Percentiles rank a stretch among this genome's conserved stretches.
phyloP scores from a whole-genome alignment of 2,113 vertebrate species.

The Dolichallabes microphthalmus region DNA sequence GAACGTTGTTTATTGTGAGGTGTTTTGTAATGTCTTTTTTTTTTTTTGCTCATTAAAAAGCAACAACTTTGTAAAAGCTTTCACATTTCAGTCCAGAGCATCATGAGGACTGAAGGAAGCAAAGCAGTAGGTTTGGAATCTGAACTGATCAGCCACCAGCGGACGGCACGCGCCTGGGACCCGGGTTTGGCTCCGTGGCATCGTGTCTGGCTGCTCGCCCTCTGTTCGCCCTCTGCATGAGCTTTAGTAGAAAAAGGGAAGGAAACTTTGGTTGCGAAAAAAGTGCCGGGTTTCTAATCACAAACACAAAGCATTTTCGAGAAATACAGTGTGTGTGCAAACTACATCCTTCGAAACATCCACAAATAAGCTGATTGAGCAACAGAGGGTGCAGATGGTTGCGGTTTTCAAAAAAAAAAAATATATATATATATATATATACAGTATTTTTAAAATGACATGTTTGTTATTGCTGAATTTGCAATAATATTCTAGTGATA shows the following conservation, averaged over 20 bases:
- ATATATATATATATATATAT: too few species aligned
- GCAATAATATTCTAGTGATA: neutral
- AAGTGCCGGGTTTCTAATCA: neutral
- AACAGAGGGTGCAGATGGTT: neutral
- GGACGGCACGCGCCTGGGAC: neutral
- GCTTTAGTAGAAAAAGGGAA: neutral
- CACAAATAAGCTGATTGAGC: neutral
- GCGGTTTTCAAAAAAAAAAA: neutral
- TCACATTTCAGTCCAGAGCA: neutral
- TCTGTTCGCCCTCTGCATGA: neutral
- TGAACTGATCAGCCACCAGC: neutral
- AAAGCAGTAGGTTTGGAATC: conserved; percentile 19
- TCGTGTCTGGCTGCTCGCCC: neutral
- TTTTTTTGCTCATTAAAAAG: neutral
- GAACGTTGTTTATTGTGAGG: neutral
- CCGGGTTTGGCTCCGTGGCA: neutral
- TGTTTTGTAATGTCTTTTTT: neutral
- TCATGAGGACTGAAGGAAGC: neutral
- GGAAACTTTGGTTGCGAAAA: neutral
- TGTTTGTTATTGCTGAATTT: neutral
- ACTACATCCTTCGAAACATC: neutral
- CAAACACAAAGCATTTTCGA: neutral
- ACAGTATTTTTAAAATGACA: too few species aligned
- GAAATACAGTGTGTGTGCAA: neutral
- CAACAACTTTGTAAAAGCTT: neutral